Evolutionary conservation across 1,140 invertebrate genomes (phyloP), one percentile per base, ranked within the genome.

Genomic region (Spodoptera frugiperda): DNA sequence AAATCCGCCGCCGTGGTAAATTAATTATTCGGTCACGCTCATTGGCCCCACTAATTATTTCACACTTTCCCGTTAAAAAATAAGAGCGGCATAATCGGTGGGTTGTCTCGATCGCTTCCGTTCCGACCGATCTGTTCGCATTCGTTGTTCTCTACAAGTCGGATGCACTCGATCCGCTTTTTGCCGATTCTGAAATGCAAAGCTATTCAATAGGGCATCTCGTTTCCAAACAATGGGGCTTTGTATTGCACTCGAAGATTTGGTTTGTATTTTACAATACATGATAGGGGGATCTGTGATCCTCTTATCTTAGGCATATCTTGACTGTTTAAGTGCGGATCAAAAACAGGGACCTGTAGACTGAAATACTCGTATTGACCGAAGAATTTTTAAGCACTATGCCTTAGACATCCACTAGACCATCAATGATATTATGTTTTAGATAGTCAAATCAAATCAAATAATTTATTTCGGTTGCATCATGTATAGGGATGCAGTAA

Each of bases 21-120:
- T 49, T 21, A 54, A 39, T 25, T 11, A 48, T 55, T 55, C 51
- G 17, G 51, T 72, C 53, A 72, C 53, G 68, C 68, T 72, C 19
- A 57, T 55, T 12, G 68, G 61, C 11, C 12, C 61, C 59, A 55
- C 54, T 82, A 76, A 82, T 89, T 80, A 83, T 88, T 87, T 84
- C 81, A 83, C 83, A 87, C 86, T 89, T 89, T 83, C 81, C 78
- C 79, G 82, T 83, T 77, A 81, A 78, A 81, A 82, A 89, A 86
- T 82, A 76, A 70, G 81, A 84, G 79, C 84, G 80, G 84, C 53
- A 51, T 75, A 76, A 76, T 78, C 78, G 78, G 49, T 76, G 78
- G 33, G 82, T 84, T 78, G 81, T 84, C 68, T 80, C 76, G 78
- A 68, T 76, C 49, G 79, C 78, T 86, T 85, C 87, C 82, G 80